Evolutionary conservation across 2,113 vertebrate species (phyloP), one percentile per base, ranked within the genome.

Genomic region (Climacteris rufus): DNA sequence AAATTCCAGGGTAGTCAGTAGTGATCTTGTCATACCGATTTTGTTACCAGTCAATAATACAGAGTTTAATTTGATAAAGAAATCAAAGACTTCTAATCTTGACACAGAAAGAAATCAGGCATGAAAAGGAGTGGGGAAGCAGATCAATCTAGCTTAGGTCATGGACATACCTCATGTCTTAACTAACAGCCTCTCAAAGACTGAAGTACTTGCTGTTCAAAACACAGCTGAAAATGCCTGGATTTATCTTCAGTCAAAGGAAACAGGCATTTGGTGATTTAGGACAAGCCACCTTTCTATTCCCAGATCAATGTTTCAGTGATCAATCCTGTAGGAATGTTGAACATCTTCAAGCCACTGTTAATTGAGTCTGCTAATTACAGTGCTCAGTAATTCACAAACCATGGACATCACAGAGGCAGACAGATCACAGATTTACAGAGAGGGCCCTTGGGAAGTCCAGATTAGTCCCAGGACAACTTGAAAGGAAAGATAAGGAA

Each of bases 401-500:
- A 7, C 24, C 70, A 8, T 4, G 78, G 40, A 23, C 54, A 70
- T 83, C 71, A 50, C 42, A 68, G 85, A 44, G 79, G 23, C 65
- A 90, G 64, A 87, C 4, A 76, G 89, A 87, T 66, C 14, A 64
- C 25, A 2, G 13, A 92, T 92, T 87, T 92, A 90, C 72, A 89
- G 74, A 86, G 39, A 88, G 10, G 13, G 56, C 35, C 53, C 87
- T 95, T 35, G 68, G 90, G 69, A 94, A 79, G 40, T 54, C 92
- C 15, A 13, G 60, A 87, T 88, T 87, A 93, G 76, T 57, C 76
- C 70, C 68, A 30, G 83, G 53, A 86, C 56, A 70, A 89, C 92
- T 90, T 96, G 83, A 95, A 96, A 96, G 71, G 56, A 84, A 80
- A 94, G 96, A 97, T 96, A 96, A 97, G 90, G 69, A 81, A 95